Evolutionary conservation across 1,140 invertebrate genomes (phyloP), one percentile per base, ranked within the genome.

Genomic region (Drosophila ficusphila): DNA sequence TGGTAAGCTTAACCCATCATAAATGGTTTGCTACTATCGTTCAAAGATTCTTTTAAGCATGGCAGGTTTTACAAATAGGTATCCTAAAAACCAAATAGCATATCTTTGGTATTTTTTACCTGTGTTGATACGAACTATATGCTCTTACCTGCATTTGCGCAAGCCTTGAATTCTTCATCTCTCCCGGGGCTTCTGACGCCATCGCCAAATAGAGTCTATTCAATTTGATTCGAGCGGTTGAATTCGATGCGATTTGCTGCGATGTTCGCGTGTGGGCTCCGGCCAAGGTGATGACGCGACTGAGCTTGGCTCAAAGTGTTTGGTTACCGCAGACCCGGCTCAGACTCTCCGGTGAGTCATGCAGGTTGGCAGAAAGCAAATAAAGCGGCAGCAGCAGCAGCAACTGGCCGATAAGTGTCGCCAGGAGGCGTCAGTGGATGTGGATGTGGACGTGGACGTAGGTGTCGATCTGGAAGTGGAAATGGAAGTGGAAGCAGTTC

Each of bases 141-240:
- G n/a, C 52, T 79, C 91, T 92, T 85, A 94, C 93, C 92, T 93
- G 93, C 93, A 94, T 93, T 69, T 93, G 92, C 41, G 92, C 90
- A 70, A 94, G 92, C 90, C 91, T 92, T 57, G 93, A 93, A 42
- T 31, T 71, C 36, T 88, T 89, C 49, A 31, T 39, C 31, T 62
- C 72, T 38, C 65, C 53, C 41, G 79, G 76, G 71, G 79, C 90
- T 76, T 89, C 72, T 91, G 90, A 90, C 74, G 90, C 76, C 90
- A 91, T 91, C 68, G 42, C 71, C 79, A 88, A 83, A 90, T 81
- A 70, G 44, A 88, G 71, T 69, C 25, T 27, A 39, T 34, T 53
- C 61, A 51, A 61, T 39, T 33, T n/a, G 53, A 33, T 49, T 33
- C 29, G 29, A 38, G 31, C 42, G 53, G 25, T 48, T 27, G 48